Conservation (phyloP, 2,797 vertebrate species). For the Ceyx erithaca region DNA sequence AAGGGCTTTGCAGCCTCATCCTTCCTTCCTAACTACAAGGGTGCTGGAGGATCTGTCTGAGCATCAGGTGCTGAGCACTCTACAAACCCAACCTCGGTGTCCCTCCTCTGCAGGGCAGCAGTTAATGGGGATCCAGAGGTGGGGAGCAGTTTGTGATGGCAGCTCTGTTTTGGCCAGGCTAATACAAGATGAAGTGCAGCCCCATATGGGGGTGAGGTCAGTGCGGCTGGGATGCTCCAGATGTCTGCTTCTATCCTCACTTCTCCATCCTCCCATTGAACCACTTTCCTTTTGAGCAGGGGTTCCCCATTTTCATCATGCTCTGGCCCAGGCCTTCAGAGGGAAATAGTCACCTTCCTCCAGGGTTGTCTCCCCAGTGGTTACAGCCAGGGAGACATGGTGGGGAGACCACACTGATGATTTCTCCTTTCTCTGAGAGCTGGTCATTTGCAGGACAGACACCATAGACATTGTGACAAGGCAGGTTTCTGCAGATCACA, state of each 20-base stretch:
- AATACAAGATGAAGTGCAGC: not conserved
- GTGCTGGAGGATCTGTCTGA: not conserved
- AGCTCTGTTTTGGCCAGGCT: not conserved
- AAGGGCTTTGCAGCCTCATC: not conserved
- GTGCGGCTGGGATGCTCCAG: not conserved
- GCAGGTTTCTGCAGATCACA: not conserved
- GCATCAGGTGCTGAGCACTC: not conserved
- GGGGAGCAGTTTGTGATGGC: not conserved
- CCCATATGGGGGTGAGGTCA: not conserved
- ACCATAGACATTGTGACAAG: not conserved
- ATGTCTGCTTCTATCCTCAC: not conserved
- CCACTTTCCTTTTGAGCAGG: not conserved
- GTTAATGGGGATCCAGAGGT: not conserved
- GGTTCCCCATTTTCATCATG: fast-evolving
- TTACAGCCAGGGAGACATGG: too few species aligned
- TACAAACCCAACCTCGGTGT: not conserved
- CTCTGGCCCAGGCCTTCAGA: not conserved
- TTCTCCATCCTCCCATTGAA: not conserved
- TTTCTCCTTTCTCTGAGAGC: not conserved
- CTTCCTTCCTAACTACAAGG: not conserved
- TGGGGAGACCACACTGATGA: not conserved
- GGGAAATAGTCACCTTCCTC: not conserved
- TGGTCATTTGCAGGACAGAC: not conserved
- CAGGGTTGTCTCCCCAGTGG: not conserved
- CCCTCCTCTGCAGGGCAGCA: not conserved